phyloP scores from a whole-genome alignment of 1,140 invertebrate species.

The Homarus americanus region DNA sequence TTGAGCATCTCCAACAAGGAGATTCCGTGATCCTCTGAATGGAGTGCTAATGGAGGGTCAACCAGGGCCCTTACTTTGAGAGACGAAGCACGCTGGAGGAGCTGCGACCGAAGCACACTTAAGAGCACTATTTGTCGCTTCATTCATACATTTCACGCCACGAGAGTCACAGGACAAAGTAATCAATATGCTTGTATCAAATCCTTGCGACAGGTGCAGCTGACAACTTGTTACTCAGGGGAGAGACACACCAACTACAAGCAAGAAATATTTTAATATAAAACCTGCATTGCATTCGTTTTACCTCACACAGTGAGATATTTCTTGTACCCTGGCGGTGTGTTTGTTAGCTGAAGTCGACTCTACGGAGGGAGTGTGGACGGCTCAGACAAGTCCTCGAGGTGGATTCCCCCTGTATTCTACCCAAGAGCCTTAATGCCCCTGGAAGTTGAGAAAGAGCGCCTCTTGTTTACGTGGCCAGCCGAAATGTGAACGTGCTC shows the following conservation, averaged over 20 bases:
- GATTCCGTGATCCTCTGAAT: constrained; percentile 51
- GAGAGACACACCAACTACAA: neutral
- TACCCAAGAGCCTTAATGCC: constrained; percentile 46
- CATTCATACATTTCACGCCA: constrained; percentile 24
- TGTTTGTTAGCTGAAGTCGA: too few relatives aligned
- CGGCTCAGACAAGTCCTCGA: constrained; percentile 15
- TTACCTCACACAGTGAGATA: neutral
- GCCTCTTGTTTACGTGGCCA: constrained; percentile 61
- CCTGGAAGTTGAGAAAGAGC: constrained; percentile 44
- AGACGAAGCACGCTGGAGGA: constrained; percentile 6
- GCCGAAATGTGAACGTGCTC: constrained; percentile 68
- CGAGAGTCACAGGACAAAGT: neutral
- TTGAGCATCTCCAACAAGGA: constrained; percentile 45
- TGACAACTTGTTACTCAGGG: neutral
- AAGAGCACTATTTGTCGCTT: constrained; percentile 19
- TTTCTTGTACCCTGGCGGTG: neutral
- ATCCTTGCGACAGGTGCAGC: neutral
- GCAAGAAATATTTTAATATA: neutral
- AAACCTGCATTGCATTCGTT: neutral
- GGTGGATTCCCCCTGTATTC: constrained; percentile 19
- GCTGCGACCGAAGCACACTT: constrained; percentile 1
- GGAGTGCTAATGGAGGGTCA: constrained; percentile 49
- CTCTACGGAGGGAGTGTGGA: constrained; percentile 13
- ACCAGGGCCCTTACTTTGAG: constrained; percentile 24
- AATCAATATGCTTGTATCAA: neutral